Conservation (phyloP, 2,888 invertebrate genomes). For the Aethes cnicana region DNA sequence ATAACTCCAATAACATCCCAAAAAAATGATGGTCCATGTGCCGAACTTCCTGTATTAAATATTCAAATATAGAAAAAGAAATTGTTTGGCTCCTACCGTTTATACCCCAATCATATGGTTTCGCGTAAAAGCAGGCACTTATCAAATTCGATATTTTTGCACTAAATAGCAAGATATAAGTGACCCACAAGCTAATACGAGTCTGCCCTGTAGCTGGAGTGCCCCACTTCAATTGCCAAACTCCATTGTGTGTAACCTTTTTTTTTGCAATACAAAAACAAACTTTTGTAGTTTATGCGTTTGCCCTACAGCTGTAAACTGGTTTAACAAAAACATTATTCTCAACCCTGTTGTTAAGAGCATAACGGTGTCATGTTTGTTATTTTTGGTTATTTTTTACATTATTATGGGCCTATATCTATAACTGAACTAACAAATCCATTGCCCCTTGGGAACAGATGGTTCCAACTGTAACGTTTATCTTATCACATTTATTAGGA, state of each 20-base stretch:
- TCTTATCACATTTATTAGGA: conserved; percentile 51
- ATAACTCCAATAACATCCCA: too few species aligned
- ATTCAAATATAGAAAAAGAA: too few species aligned
- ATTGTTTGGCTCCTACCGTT: too few species aligned
- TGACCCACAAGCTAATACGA: conserved; percentile 17
- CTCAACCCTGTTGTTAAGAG: background rate
- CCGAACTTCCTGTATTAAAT: too few species aligned
- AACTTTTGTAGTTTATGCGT: conserved; percentile 54
- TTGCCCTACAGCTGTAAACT: conserved; percentile 39
- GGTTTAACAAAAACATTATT: background rate
- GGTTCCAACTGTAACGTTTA: conserved; percentile 43
- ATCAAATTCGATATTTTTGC: background rate
- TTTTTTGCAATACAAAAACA: conserved; percentile 58
- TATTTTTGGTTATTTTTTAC: conserved; percentile 4
- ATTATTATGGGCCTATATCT: conserved; percentile 13
- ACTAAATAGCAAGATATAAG: background rate
- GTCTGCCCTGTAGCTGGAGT: conserved; percentile 51
- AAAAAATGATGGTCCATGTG: too few species aligned
- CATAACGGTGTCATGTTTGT: background rate
- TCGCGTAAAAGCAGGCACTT: too few species aligned
- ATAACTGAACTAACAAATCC: conserved; percentile 16
- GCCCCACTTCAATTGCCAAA: conserved; percentile 55
- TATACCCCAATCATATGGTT: too few species aligned
- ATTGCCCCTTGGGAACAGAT: conserved; percentile 45
- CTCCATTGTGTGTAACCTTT: conserved; percentile 48